Base-by-base conservation (phyloP, 2,888 invertebrate species). In the Cecidostiba fungosa region DNA sequence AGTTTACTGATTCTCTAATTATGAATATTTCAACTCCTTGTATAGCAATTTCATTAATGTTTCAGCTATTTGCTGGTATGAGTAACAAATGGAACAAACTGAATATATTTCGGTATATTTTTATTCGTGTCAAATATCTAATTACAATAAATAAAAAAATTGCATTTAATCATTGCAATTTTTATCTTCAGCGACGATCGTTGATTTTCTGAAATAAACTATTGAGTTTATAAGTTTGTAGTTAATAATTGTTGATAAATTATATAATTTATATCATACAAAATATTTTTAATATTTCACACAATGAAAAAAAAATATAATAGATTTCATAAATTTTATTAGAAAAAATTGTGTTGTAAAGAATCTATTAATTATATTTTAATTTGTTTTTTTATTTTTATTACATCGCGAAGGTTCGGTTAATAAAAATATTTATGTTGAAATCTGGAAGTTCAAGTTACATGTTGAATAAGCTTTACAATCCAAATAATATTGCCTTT, bases 401-500 rank as follows among this genome's bases (percentile, higher is more conserved):
- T 69, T 77, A 72, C 32, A 77, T 70, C 47, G 16, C 47, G 19
- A 62, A 78, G 19, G 47, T n/a, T 72, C 26, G 32, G 32, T 12
- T 66, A 78, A 73, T 66, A 73, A 47, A 78, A 72, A 66, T 62
- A 26, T 79, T 74, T 62, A n/a, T 84, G 26, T 79, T 73, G 83
- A 78, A 78, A 12, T 70, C 62, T 84, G 78, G 43, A 84, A 79
- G 26, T 70, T 74, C n/a, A 77, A 77, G 43, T 26, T 59, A 66
- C 69, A 66, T 74, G n/a, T 66, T 2, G 19, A 79, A 78, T 74
- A 10, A 39, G 10, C 3, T 50, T 3, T 78, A 54, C 69, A 50
- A 47, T 43, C 23, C n/a, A 80, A 83, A 62, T 36, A 70, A 29
- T 32, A 70, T n/a, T 36, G 70, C 12, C 39, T 32, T 39, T 66